These are phyloP conservation scores for Sipunculus nudus DNA, from an alignment of 2,888 invertebrate species.

Conservation along the genomic window DNA sequence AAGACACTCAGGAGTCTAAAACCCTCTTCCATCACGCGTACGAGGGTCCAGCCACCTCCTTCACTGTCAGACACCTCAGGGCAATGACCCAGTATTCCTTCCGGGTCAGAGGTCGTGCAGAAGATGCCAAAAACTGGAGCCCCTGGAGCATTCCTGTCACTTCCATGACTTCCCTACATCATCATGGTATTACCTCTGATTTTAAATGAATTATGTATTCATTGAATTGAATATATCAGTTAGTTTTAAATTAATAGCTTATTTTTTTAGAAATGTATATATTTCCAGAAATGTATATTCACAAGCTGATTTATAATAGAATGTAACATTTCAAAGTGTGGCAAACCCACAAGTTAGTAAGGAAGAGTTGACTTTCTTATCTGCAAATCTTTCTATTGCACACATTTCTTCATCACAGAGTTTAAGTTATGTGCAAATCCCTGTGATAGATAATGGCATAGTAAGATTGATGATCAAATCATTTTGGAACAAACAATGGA, in stretches of 20 bases:
- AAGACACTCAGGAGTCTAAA: slow-evolving; percentile 62
- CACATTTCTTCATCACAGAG: no score
- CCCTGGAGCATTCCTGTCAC: slow-evolving; percentile 71
- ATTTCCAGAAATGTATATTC: slow-evolving; percentile 68
- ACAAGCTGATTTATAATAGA: no score
- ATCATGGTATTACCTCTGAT: no score
- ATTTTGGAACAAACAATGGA: no score
- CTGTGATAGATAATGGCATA: no score
- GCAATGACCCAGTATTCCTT: slow-evolving; percentile 69
- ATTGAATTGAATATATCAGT: not conserved
- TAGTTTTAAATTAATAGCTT: not conserved
- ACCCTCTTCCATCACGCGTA: slow-evolving; percentile 62
- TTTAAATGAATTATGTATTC: no score
- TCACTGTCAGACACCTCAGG: slow-evolving; percentile 69
- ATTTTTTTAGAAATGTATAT: not conserved
- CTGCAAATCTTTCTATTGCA: no score
- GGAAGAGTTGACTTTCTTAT: no score
- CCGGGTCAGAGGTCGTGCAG: slow-evolving; percentile 70
- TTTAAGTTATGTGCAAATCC: no score
- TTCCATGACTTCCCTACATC: slow-evolving; percentile 67
- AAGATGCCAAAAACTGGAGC: slow-evolving; percentile 67
- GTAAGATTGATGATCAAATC: no score
- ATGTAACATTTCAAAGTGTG: no score
- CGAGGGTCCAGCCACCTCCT: slow-evolving; percentile 68
- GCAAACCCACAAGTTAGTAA: no score